Evolutionary conservation across 2,113 vertebrate genomes (phyloP).

Genomic region (Lates calcarifer): DNA sequence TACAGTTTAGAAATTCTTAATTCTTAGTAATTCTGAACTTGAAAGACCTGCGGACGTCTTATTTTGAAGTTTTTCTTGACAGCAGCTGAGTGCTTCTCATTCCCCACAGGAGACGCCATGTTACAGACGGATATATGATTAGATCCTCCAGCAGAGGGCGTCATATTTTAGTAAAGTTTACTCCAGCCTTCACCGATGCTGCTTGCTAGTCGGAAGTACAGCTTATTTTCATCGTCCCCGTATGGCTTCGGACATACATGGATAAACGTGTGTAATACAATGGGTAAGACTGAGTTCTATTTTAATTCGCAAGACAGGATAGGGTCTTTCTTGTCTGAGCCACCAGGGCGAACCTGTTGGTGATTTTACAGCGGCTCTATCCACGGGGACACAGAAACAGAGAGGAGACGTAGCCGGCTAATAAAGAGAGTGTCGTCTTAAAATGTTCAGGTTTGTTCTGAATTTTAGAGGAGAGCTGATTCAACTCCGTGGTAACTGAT

Average conservation of each 20-base stretch:
- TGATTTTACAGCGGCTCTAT: neutral
- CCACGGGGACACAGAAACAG: neutral
- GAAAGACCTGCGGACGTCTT: neutral
- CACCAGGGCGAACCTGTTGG: neutral
- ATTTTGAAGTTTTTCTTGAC: neutral
- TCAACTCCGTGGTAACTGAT: neutral
- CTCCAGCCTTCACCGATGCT: neutral
- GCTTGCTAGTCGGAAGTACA: constrained; percentile 18
- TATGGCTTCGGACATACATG: constrained; percentile 17
- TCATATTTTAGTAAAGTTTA: neutral
- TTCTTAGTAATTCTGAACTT: neutral
- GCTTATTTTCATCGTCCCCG: neutral
- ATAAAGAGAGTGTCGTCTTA: neutral
- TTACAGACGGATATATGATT: too few relatives aligned
- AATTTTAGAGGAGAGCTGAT: neutral
- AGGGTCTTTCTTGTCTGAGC: neutral
- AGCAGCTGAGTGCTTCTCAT: neutral
- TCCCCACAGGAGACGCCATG: neutral
- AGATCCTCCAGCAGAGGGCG: constrained; percentile 39
- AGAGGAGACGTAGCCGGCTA: neutral
- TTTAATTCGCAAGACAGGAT: fast-evolving
- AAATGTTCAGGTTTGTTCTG: neutral
- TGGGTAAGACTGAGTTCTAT: constrained; percentile 47
- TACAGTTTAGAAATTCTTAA: neutral
- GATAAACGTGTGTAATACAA: constrained; percentile 17